A percentile compares a stretch with the other conserved stretches of the same genome.
phyloP scores from a whole-genome alignment of 2,888 invertebrate species.

The Xylophagus ater region DNA sequence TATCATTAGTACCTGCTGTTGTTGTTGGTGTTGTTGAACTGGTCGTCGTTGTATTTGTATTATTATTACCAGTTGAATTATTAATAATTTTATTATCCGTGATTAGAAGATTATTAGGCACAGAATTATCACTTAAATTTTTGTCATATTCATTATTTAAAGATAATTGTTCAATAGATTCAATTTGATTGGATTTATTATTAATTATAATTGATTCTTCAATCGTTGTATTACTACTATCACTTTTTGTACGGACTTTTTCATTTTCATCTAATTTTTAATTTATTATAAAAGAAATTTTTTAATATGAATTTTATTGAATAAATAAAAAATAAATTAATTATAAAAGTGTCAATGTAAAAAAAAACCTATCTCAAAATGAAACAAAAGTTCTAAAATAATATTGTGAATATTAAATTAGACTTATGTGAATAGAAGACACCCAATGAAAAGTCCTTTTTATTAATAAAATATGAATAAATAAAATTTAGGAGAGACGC shows the following conservation, averaged over 20 bases:
- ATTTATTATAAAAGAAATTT: background rate
- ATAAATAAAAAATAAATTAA: background rate
- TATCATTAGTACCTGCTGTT: background rate
- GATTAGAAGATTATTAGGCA: too few species aligned
- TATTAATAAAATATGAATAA: too few species aligned
- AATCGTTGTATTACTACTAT: slow-evolving; percentile 13
- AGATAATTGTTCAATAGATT: too few species aligned
- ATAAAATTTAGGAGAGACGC: too few species aligned
- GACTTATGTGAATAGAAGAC: background rate
- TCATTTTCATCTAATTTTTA: slow-evolving; percentile 3
- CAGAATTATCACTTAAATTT: background rate
- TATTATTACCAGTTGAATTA: slow-evolving; percentile 4
- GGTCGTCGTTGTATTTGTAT: background rate
- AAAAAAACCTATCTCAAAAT: background rate
- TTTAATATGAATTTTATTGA: background rate
- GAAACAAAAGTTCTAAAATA: background rate
- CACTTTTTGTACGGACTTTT: slow-evolving; percentile 11
- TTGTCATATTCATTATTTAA: background rate
- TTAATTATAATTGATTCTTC: slow-evolving; percentile 13
- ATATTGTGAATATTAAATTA: background rate
- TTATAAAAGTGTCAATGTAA: background rate
- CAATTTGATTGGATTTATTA: slow-evolving; percentile 11
- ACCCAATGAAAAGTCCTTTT: too few species aligned
- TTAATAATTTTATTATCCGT: background rate
- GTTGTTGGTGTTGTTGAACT: slow-evolving; percentile 1